Evolutionary conservation across 2,113 vertebrate species (phyloP), one percentile per base, ranked within the genome.

Genomic region (Ivindomyrus marchei): DNA sequence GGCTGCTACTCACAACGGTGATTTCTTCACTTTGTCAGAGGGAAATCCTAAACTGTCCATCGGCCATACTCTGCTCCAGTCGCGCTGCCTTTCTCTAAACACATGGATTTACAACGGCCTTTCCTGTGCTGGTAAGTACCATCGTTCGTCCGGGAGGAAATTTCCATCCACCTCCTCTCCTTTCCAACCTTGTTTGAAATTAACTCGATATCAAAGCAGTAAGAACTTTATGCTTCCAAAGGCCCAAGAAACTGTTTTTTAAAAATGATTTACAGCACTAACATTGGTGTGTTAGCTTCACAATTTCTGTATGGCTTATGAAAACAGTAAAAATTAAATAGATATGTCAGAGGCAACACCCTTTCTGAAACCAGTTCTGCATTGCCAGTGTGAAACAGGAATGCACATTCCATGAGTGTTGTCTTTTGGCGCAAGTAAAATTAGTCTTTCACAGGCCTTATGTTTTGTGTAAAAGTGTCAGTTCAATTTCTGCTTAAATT

Each of bases 91-190:
- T 47, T n/a, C 21, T 85, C 83, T 47, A 47, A 47, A 56, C 70
- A 27, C 50, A 15, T 52, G 85, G 85, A 87, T 77, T 31, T 50
- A 52, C 45, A 24, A 90, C 27, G 3, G 31, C 52, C 49, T 90
- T 87, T 83, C 39, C 15, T 7, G 27, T 10, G 45, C 89, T 80
- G 89, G 89, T 90, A 88, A 90, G 89, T 88, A 85, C 52, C 88
- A n/a, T 88, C 39, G 21, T 80, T 80, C 19, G 36, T 42, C 58
- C 31, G 3, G 49, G 21, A 42, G 15, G 47, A 77, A 39, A 17
- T 80, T 80, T 80, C 19, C 42, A 4, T 9, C 36, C 8, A 24
- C 4, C 42, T 47, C 19, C 21, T 46, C 21, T 85, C 83, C 83
- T 46, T 85, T 9, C 7, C 3, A 85, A 10, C 39, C 21, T 24